Evolutionary conservation across 1,140 invertebrate genomes (phyloP), one percentile per base, ranked within the genome.

Genomic region (Drosophila bocki): DNA sequence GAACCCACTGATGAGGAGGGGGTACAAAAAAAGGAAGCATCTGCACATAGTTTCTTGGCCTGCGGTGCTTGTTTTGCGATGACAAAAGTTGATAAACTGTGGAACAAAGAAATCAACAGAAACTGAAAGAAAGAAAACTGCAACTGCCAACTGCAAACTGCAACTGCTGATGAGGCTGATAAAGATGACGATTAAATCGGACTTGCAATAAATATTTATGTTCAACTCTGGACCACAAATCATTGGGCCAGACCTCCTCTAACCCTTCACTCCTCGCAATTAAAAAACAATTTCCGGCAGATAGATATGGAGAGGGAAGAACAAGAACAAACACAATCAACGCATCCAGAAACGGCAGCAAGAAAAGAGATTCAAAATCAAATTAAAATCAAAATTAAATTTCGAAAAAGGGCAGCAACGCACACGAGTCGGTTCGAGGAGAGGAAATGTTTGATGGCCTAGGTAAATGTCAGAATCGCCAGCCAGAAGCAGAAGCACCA

Each of bases 261-360:
- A 29, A 29, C 29, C 22, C 45, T 7, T 9, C 56, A 37, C 65
- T 26, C n/a, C 61, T 13, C 19, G 35, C 51, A 75, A 75, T 78
- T 78, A 78, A 78, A 78, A 78, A 78, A 78, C 76, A 78, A 78
- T 78, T 78, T 78, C 76, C 76, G 76, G 76, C 58, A 56, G 44
- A 68, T 50, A 76, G 53, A 56, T 39, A 22, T 41, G 35, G n/a
- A 26, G 13, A 44, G 45, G 19, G 17, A 15, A 15, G n/a, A 26
- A 39, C 19, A 53, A 64, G 51, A 61, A 72, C 26, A 51, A 45
- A 75, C 62, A 56, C 62, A 67, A 70, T 67, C 67, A 64, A 70
- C 41, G 44, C 44, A 47, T 45, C 57, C 37, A 29, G 22, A 47
- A 50, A 12, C 50, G 35, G 45, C 37, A 50, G 26, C 50, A 44